Base-by-base conservation (phyloP, 2,113 vertebrate genomes). In the Ochotona princeps region DNA sequence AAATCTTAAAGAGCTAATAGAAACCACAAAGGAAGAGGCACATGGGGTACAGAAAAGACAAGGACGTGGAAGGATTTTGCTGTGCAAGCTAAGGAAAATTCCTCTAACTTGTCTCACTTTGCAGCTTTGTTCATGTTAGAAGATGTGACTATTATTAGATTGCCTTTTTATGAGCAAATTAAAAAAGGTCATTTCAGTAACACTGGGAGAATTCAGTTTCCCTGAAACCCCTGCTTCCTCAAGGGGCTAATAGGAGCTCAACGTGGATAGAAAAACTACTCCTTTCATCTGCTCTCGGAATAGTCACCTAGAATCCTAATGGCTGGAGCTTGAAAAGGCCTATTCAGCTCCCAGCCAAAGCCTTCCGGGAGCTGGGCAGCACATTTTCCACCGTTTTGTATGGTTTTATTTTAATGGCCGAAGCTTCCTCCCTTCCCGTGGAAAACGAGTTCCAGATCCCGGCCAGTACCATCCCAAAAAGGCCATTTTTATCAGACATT, bases 111-210 rank as follows among this genome's bases (percentile, higher is more conserved):
- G 79, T 86, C 18, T 84, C 87, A 90, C 65, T 95, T 87, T 74
- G 81, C 73, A 92, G 89, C 83, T 87, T 89, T 87, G 93, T 95
- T 95, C 84, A 82, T 97, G 72, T 94, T 93, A 75, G 90, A 80
- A 91, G 70, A 72, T 80, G 70, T 70, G 67, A 65, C 82, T 96
- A 95, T 95, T 96, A 95, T 92, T 95, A 93, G 94, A 84, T 79
- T 83, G 87, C 73, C 91, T 93, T 89, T 93, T 92, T 88, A 90
- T 85, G 92, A 93, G 89, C 92, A 94, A 95, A 96, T 97, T 93
- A 94, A 91, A 87, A 94, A 95, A 96, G 86, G 94, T 95, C 93
- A 91, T 94, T 96, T 90, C 75, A 92, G 93, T 92, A 96, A 94
- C 72, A 90, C 87, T 76, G 51, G 84, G 82, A 94, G 89, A 96